Evolutionary conservation across 2,113 vertebrate genomes (phyloP).

Genomic region (Phycodurus eques): DNA sequence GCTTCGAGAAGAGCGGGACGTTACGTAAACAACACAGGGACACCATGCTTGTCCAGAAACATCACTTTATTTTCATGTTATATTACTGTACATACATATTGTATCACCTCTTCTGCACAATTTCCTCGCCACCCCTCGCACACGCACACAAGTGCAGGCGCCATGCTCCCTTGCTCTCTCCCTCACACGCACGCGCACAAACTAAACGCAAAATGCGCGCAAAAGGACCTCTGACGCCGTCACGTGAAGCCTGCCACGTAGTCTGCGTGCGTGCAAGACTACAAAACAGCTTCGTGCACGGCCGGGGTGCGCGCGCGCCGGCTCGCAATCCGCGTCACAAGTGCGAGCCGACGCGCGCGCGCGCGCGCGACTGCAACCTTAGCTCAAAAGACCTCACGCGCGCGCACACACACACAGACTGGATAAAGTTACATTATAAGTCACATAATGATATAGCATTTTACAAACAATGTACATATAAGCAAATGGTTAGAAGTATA

Average conservation of each 20-base stretch:
- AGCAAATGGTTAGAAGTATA: background rate
- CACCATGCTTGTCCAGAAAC: slow-evolving; percentile 15
- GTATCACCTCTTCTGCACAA: background rate
- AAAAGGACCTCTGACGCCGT: background rate
- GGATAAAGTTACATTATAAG: background rate
- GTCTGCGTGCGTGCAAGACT: background rate
- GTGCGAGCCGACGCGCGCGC: background rate
- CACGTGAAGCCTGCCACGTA: background rate
- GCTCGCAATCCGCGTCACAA: background rate
- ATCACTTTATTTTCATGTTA: slow-evolving; percentile 41
- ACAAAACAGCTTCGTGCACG: background rate
- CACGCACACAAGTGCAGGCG: slow-evolving; percentile 6
- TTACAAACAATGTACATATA: background rate
- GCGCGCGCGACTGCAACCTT: background rate
- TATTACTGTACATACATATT: background rate
- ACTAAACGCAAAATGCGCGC: background rate
- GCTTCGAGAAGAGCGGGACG: slow-evolving; percentile 13
- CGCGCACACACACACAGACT: background rate
- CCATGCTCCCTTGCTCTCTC: background rate
- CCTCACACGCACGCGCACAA: background rate
- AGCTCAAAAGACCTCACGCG: background rate
- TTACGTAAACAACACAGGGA: slow-evolving; percentile 63
- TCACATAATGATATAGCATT: background rate
- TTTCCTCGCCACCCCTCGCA: background rate
- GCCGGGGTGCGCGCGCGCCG: background rate